A percentile compares a stretch with the other conserved stretches of the same genome.
phyloP scores from a whole-genome alignment of 2,888 invertebrate species.

The Synanthedon andrenaeformis region DNA sequence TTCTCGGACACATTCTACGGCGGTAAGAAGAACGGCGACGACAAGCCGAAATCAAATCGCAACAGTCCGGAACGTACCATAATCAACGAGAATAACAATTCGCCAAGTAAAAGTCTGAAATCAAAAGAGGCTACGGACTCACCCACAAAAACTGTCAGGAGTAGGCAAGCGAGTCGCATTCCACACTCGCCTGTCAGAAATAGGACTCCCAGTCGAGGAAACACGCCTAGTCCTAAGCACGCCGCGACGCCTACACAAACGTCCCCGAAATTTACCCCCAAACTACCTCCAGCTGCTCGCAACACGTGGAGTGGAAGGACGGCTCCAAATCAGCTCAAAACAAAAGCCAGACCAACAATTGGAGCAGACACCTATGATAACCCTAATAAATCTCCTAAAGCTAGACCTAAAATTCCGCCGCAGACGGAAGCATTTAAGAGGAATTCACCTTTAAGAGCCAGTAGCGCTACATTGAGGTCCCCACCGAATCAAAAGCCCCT shows the following conservation, averaged over 20 bases:
- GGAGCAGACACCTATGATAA: conserved; percentile 57
- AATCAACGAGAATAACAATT: conserved; percentile 45
- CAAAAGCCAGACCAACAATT: conserved; percentile 48
- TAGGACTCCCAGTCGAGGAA: conserved; percentile 41
- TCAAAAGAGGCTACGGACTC: conserved; percentile 44
- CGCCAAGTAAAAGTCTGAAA: conserved; percentile 53
- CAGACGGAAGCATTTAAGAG: conserved; percentile 61
- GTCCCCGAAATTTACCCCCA: conserved; percentile 52
- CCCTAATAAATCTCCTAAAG: conserved; percentile 74
- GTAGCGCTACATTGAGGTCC: conserved; percentile 61
- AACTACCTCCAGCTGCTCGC: conserved; percentile 61
- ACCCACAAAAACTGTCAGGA: conserved; percentile 47
- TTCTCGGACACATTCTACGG: conserved; percentile 74
- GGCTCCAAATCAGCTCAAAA: conserved; percentile 46
- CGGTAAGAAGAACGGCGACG: conserved; percentile 54
- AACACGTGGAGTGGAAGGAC: conserved; percentile 83
- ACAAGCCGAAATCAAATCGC: conserved; percentile 48
- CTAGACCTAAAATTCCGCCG: conserved; percentile 36
- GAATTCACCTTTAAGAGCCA: conserved; percentile 59
- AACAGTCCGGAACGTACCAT: conserved; percentile 57
- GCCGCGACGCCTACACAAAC: conserved; percentile 39
- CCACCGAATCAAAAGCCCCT: conserved; percentile 72
- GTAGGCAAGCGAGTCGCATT: conserved; percentile 55
- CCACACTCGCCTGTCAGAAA: conserved; percentile 59
- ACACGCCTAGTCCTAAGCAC: conserved; percentile 62